These are phyloP conservation scores for Clitarchus hookeri DNA, from an alignment of 2,888 invertebrate genomes.

Conservation along the genomic window DNA sequence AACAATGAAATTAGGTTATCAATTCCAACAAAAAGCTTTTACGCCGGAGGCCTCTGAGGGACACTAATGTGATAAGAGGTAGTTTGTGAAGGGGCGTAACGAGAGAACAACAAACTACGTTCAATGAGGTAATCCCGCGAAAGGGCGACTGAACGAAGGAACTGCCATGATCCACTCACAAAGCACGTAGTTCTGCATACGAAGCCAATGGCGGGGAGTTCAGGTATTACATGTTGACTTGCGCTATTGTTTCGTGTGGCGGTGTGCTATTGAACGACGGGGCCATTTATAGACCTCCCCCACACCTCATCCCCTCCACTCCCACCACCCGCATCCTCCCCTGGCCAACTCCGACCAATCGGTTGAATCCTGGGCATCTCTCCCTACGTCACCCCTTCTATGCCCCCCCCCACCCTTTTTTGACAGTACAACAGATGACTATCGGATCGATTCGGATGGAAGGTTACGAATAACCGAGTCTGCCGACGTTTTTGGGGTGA, in stretches of 20 bases:
- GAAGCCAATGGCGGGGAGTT: background rate
- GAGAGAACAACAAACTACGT: too few relatives aligned
- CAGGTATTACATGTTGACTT: background rate
- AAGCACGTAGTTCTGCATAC: too few relatives aligned
- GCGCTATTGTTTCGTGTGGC: background rate
- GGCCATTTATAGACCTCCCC: slow-evolving; percentile 9
- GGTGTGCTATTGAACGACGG: background rate
- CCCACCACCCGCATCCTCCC: background rate
- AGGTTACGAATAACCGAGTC: slow-evolving; percentile 6
- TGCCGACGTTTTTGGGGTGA: slow-evolving; percentile 9
- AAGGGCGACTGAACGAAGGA: too few relatives aligned
- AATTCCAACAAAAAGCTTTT: too few relatives aligned
- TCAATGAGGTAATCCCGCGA: too few relatives aligned
- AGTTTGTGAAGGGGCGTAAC: too few relatives aligned
- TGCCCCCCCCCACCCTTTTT: background rate
- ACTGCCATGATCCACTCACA: too few relatives aligned
- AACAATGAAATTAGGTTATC: too few relatives aligned
- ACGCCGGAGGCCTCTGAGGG: too few relatives aligned
- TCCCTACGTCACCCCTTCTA: too few relatives aligned
- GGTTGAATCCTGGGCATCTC: slow-evolving; percentile 4
- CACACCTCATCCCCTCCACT: background rate
- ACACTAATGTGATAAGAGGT: too few relatives aligned
- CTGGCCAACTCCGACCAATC: background rate
- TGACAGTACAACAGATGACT: background rate
- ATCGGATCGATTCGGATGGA: slow-evolving; percentile 14